phyloP scores from a whole-genome alignment of 2,797 vertebrate genomes.

The Limnodromus scolopaceus region DNA sequence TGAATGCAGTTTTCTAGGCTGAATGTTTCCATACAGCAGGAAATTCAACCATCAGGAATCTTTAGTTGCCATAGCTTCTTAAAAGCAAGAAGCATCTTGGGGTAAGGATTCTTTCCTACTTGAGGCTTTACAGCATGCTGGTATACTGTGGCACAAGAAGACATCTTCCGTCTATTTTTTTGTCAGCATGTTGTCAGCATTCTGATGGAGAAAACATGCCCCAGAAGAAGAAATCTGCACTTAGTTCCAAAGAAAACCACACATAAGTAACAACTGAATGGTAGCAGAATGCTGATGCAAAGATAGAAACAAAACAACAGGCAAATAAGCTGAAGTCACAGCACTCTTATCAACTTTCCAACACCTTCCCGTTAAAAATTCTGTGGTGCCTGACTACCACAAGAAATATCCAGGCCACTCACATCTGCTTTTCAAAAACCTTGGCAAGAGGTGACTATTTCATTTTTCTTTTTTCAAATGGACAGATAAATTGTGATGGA shows the following conservation, averaged over 20 bases:
- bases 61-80: background rate
- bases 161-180: background rate
- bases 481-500: background rate
- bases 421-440: background rate
- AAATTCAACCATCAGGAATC: background rate
- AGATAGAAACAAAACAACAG: accelerated
- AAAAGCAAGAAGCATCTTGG: background rate
- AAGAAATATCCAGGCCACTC: background rate
- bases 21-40: background rate
- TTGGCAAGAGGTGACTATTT: background rate
- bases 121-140: background rate
- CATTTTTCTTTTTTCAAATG: background rate
- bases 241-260: background rate
- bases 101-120: background rate
- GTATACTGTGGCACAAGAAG: background rate
- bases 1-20: background rate
- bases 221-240: background rate
- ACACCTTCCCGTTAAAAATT: background rate
- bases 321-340: background rate
- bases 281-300: background rate
- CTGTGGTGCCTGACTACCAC: background rate
- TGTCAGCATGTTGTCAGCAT: background rate
- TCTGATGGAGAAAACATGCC: background rate
- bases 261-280: background rate
- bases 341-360: background rate